Evolutionary conservation across 1,140 invertebrate species (phyloP).

Genomic region (Pantala flavescens): DNA sequence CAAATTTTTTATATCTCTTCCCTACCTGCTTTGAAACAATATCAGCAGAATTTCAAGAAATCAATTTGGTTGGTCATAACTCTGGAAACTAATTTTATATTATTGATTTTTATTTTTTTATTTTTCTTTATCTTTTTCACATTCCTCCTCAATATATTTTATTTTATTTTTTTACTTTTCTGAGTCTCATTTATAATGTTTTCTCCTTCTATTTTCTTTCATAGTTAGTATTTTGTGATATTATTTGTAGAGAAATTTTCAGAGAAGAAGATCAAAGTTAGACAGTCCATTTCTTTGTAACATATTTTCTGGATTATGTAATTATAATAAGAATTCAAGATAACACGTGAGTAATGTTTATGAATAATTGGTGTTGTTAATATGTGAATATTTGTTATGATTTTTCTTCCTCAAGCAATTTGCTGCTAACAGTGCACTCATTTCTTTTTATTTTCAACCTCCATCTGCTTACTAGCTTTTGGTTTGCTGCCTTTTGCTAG

Average conservation of each 20-base stretch:
- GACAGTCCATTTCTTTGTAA: no score
- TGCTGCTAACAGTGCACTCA: background rate
- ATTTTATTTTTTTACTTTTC: background rate
- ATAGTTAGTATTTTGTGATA: constrained; percentile 2
- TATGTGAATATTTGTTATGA: background rate
- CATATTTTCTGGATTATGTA: no score
- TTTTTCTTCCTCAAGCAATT: background rate
- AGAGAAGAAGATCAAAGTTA: no score
- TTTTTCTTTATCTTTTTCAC: background rate
- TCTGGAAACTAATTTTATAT: background rate
- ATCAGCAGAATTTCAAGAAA: no score
- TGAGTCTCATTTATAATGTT: background rate
- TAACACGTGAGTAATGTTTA: background rate
- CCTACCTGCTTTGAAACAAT: no score
- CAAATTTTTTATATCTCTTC: no score
- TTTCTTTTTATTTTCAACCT: background rate
- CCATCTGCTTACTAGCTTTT: background rate
- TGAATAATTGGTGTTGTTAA: constrained; percentile 5
- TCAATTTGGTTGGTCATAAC: no score
- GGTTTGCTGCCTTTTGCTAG: constrained; percentile 4
- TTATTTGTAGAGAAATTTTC: no score
- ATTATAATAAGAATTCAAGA: background rate
- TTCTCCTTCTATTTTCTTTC: background rate
- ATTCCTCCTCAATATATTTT: background rate
- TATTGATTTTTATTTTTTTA: background rate